Conservation (phyloP, 2,888 invertebrate genomes). For the Macaria notata region DNA sequence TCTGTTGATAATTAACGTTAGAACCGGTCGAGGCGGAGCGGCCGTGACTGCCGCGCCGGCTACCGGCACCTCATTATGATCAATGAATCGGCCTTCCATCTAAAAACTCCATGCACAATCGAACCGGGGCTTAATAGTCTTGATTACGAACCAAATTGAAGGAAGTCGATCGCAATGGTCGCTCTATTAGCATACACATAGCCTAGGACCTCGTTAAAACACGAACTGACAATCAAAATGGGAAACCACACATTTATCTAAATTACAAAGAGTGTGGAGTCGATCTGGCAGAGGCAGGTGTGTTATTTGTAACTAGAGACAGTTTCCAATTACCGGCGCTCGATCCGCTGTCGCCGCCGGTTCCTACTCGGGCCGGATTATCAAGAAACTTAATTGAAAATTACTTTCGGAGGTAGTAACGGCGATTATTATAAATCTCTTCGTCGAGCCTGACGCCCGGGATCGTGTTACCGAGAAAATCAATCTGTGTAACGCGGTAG, state of each 20-base stretch:
- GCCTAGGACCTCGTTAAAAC: constrained; percentile 37
- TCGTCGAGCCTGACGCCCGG: constrained; percentile 56
- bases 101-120: constrained; percentile 54
- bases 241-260: constrained; percentile 34
- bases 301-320: constrained; percentile 61
- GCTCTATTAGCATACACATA: constrained; percentile 49
- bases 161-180: constrained; percentile 53
- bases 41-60: constrained; percentile 63
- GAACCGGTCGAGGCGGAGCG: constrained; percentile 59
- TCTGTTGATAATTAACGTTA: constrained; percentile 73
- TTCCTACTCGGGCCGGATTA: constrained; percentile 68
- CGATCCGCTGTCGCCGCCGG: constrained; percentile 54
- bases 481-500: constrained; percentile 57
- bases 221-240: constrained; percentile 37
- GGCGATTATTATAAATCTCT: constrained; percentile 67
- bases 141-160: constrained; percentile 59
- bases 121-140: constrained; percentile 59
- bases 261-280: constrained; percentile 23
- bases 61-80: constrained; percentile 69
- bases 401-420: constrained; percentile 67
- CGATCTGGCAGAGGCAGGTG: constrained; percentile 47
- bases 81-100: constrained; percentile 76
- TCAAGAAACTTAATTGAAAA: constrained; percentile 76
- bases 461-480: constrained; percentile 49
- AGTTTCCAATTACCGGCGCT: constrained; percentile 67